Evolutionary conservation across 2,888 invertebrate species (phyloP).

Genomic region (Hirtodrosophila confusa): DNA sequence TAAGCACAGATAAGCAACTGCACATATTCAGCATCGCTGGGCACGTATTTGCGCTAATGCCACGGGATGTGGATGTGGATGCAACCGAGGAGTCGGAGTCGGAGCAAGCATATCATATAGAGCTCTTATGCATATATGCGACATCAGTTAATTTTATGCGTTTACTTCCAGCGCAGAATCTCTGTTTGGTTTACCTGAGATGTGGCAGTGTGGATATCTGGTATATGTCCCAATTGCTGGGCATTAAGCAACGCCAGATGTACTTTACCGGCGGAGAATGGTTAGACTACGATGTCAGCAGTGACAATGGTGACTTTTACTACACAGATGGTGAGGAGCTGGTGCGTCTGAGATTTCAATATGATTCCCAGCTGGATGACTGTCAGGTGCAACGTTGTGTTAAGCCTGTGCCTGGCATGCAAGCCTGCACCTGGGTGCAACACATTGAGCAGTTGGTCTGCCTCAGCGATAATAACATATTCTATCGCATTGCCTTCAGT

Average conservation of each 20-base stretch:
- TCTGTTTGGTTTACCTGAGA: conserved; percentile 75
- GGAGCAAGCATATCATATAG: conserved; percentile 42
- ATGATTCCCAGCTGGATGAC: conserved; percentile 57
- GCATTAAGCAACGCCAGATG: conserved; percentile 65
- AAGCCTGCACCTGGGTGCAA: conserved; percentile 80
- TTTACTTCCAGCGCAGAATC: conserved; percentile 58
- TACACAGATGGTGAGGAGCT: conserved; percentile 78
- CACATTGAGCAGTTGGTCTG: conserved; percentile 77
- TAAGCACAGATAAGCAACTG: conserved; percentile 36
- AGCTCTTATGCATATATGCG: conserved; percentile 69
- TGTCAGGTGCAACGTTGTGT: conserved; percentile 63
- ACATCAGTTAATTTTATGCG: conserved; percentile 67
- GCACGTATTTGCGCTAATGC: conserved; percentile 72
- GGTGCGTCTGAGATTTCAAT: conserved; percentile 70
- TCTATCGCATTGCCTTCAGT: conserved; percentile 71
- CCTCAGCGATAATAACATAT: conserved; percentile 82
- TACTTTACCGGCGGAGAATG: conserved; percentile 72
- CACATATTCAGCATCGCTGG: conserved; percentile 80
- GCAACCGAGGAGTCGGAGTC: background rate
- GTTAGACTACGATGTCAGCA: conserved; percentile 68
- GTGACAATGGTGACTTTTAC: conserved; percentile 66
- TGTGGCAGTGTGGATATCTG: conserved; percentile 82
- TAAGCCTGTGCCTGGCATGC: conserved; percentile 75
- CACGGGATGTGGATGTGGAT: conserved; percentile 27
- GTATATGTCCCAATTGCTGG: conserved; percentile 71